These are phyloP conservation scores for Anthrax anthrax DNA, from an alignment of 2,888 invertebrate genomes.

Conservation along the genomic window DNA sequence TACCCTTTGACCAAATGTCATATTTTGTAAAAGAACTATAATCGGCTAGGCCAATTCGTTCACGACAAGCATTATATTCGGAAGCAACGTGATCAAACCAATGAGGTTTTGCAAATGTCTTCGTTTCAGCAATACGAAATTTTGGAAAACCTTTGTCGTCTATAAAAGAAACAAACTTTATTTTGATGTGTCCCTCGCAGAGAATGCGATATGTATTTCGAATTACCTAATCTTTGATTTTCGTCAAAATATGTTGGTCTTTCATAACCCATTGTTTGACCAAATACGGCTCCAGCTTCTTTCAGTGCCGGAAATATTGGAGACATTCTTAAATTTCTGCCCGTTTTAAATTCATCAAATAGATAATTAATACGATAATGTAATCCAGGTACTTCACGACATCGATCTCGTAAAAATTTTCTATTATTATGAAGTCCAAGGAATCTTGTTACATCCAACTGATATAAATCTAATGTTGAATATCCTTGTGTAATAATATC, in stretches of 20 bases:
- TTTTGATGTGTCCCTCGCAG: too few relatives aligned
- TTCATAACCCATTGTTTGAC: constrained; percentile 97
- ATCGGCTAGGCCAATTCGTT: constrained; percentile 83
- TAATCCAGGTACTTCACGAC: constrained; percentile 79
- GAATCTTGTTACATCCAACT: constrained; percentile 78
- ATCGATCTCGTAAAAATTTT: constrained; percentile 78
- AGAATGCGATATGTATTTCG: too few relatives aligned
- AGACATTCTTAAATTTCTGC: constrained; percentile 81
- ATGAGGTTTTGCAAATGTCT: constrained; percentile 78
- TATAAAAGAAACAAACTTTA: constrained; percentile 17
- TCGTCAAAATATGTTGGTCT: constrained; percentile 81
- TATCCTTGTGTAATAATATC: constrained; percentile 75
- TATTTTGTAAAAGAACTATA: constrained; percentile 96
- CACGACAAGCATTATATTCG: constrained; percentile 89
- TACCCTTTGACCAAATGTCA: constrained; percentile 80
- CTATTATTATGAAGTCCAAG: constrained; percentile 88
- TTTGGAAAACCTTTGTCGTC: constrained; percentile 28
- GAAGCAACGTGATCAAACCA: constrained; percentile 82
- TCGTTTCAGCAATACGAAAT: constrained; percentile 57
- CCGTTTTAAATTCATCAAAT: constrained; percentile 71
- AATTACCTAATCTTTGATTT: constrained; percentile 33
- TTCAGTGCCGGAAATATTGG: constrained; percentile 86
- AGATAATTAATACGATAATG: constrained; percentile 75
- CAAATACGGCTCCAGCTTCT: constrained; percentile 87
- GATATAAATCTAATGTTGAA: constrained; percentile 72